These are phyloP conservation scores for Drosophila micromelanica DNA, from an alignment of 1,140 invertebrate species.

Conservation along the genomic window DNA sequence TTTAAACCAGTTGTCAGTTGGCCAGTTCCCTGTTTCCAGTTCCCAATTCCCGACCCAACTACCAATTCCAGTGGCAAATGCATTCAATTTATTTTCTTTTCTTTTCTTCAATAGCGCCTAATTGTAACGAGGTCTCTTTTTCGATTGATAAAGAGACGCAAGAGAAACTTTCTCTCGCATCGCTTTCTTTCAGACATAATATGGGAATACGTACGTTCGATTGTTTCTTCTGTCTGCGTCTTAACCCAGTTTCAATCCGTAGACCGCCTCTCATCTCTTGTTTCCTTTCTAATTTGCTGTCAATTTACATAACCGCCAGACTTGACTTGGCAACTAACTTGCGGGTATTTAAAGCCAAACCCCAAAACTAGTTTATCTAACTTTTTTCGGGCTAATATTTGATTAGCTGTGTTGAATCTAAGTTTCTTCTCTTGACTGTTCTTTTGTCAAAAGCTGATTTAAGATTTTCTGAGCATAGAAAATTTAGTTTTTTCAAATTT, in stretches of 20 bases:
- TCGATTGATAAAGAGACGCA: constrained; percentile 70
- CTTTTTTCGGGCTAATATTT: constrained; percentile 41
- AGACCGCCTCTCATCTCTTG: constrained; percentile 49
- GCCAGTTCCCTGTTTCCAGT: constrained; percentile 5
- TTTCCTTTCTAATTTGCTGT: constrained; percentile 74
- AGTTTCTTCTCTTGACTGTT: background rate
- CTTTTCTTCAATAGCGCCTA: constrained; percentile 27
- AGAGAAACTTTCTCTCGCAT: constrained; percentile 62
- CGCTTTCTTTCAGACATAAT: constrained; percentile 44
- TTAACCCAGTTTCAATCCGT: constrained; percentile 64
- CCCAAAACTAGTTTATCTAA: constrained; percentile 59
- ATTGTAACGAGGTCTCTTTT: constrained; percentile 53
- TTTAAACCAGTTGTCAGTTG: constrained; percentile 56
- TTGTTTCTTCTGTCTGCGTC: constrained; percentile 4
- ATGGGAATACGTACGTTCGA: constrained; percentile 16
- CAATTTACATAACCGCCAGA: constrained; percentile 69
- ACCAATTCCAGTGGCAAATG: constrained; percentile 12
- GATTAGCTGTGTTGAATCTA: constrained; percentile 40
- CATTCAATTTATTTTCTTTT: constrained; percentile 5
- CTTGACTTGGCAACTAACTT: constrained; percentile 47
- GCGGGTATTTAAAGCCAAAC: background rate
- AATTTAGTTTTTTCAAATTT: too few species aligned
- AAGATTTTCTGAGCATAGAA: too few species aligned
- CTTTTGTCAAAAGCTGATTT: too few species aligned
- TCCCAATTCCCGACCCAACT: background rate